A percentile compares a stretch with the other conserved stretches of the same genome.
phyloP scores from a whole-genome alignment of 1,140 invertebrate genomes.

The Lepidurus couesii region DNA sequence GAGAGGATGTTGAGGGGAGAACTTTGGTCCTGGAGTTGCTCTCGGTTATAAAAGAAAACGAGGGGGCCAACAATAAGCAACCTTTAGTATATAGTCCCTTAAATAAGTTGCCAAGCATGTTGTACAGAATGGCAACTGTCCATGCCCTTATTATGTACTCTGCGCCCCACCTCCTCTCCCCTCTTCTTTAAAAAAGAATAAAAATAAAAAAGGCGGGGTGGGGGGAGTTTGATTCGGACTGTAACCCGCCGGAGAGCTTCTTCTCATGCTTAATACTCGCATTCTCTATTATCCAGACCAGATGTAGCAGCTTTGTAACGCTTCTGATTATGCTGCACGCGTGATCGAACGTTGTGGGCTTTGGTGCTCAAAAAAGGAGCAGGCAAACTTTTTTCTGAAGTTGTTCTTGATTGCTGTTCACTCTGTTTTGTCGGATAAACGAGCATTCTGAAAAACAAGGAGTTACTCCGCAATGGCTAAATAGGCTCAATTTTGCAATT shows the following conservation, averaged over 20 bases:
- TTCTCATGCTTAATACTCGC: constrained; percentile 15
- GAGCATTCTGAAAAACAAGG: not conserved
- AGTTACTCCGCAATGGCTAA: not conserved
- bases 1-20: constrained; percentile 8
- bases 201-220: not conserved
- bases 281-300: constrained; percentile 22
- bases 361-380: not conserved
- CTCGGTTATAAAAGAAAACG: not conserved
- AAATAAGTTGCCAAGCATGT: constrained; percentile 14
- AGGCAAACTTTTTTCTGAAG: not conserved
- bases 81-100: not conserved
- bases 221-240: constrained; percentile 2
- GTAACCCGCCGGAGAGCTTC: constrained; percentile 1
- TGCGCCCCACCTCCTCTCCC: not conserved
- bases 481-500: not conserved
- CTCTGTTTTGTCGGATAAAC: not conserved
- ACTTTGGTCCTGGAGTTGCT: constrained; percentile 8
- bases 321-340: constrained; percentile 4
- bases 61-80: constrained; percentile 17
- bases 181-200: not conserved
- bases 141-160: not conserved
- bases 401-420: not conserved
- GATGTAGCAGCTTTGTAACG: constrained; percentile 21
- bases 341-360: not conserved
- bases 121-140: not conserved